These are phyloP conservation scores for Frieseomelitta varia DNA, from an alignment of 1,140 invertebrate species.

Conservation along the genomic window DNA sequence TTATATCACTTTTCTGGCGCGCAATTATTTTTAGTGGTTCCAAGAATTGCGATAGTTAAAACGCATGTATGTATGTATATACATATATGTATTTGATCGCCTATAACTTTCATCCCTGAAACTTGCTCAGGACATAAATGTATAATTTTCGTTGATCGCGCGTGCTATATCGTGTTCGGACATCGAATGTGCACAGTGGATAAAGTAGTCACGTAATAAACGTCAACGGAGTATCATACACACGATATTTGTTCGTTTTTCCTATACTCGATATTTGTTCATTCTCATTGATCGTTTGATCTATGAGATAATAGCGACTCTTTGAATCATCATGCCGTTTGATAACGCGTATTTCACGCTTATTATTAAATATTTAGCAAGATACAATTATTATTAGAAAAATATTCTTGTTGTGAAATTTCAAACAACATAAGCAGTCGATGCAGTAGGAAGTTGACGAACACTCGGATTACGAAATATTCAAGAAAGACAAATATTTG, in stretches of 20 bases:
- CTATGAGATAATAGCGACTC: background rate
- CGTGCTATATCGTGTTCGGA: too few species aligned
- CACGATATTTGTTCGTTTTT: background rate
- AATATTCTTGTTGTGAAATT: background rate
- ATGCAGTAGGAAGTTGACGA: conserved; percentile 11
- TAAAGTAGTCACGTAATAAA: background rate
- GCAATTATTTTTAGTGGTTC: conserved; percentile 22
- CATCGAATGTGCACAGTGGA: background rate
- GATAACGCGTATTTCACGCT: too few species aligned
- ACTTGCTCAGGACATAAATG: background rate
- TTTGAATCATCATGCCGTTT: background rate
- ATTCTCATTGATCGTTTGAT: background rate
- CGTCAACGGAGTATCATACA: background rate
- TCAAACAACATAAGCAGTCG: background rate
- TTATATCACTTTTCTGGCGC: background rate
- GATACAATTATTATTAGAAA: background rate
- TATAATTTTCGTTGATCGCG: background rate
- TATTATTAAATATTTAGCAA: background rate
- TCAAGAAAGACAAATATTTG: conserved; percentile 33
- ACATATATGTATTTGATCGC: background rate
- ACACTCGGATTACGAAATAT: background rate
- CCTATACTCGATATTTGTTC: background rate
- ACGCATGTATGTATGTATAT: conserved; percentile 2
- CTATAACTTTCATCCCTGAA: background rate
- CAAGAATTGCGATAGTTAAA: background rate